Evolutionary conservation across 1,140 invertebrate genomes (phyloP), one percentile per base, ranked within the genome.

Genomic region (Microplitis demolitor): DNA sequence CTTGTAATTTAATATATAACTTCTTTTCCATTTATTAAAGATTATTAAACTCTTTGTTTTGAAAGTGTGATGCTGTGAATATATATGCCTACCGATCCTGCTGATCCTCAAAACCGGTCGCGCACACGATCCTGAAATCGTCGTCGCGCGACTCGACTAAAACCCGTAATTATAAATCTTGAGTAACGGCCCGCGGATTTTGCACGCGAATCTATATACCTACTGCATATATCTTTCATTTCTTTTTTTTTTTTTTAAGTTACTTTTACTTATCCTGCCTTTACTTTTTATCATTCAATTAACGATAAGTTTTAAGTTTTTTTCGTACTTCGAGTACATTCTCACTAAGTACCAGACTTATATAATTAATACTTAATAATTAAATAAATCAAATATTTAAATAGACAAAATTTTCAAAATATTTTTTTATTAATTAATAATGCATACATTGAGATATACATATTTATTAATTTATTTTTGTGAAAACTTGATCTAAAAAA

Each of bases 271-370:
- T 6, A n/a, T 70, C 54, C 56, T 70, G 61, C 51, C 74, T 76
- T 76, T 76, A 71, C 51, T 75, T 72, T 79, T 80, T 82, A 79
- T 78, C 78, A 72, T 78, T 76, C 76, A 80, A 82, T 82, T 82
- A 80, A 79, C 76, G 78, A 81, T 81, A 78, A 79, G 71, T 66
- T 71, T 78, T 13, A n/a, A 54, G 13, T 13, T 4, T 54, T n/a
- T 24, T 14, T n/a, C 53, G 13, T 2, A n/a, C 16, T 73, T 70
- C 14, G 50, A 31, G 31, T 33, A 39, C 9, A 64, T 70, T 45
- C 61, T 11, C 37, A 33, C 35, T 53, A 24, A 24, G 24, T 24
- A 24, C 24, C 0, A 24, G 24, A 24, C 2, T 24, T 24, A 24
- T 24, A 24, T 24, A 24, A 24, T 24, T 24, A 24, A 24, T 24